phyloP scores from a whole-genome alignment of 2,888 invertebrate species.

The Eupithecia insigniata region DNA sequence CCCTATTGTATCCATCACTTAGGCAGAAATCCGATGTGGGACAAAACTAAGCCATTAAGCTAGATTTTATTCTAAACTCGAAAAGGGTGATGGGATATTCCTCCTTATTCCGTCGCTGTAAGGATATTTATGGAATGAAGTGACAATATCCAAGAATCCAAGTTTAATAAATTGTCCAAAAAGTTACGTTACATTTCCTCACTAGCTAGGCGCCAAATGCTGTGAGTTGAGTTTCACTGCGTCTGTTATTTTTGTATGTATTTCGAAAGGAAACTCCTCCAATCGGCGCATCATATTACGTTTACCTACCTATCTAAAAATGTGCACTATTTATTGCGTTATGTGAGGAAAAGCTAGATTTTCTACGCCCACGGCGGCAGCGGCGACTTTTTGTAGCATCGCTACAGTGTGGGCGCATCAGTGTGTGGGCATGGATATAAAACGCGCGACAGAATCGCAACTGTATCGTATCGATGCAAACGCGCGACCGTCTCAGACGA shows the following conservation, averaged over 20 bases:
- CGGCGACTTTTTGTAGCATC: too few species aligned
- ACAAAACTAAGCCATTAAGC: conserved; percentile 69
- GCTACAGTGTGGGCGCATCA: too few species aligned
- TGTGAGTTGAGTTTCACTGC: conserved; percentile 51
- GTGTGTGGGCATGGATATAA: too few species aligned
- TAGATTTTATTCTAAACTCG: conserved; percentile 69
- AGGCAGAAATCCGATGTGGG: conserved; percentile 39
- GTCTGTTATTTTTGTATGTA: conserved; percentile 64
- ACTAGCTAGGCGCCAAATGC: conserved; percentile 77
- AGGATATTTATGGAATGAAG: conserved; percentile 50
- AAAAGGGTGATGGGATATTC: conserved; percentile 45
- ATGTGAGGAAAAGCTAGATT: background rate
- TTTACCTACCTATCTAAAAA: background rate
- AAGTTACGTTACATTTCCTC: conserved; percentile 65
- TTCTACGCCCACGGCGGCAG: too few species aligned
- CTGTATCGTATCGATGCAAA: too few species aligned
- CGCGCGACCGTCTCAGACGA: too few species aligned
- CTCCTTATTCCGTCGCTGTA: conserved; percentile 44
- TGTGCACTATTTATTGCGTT: background rate
- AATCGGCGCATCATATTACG: background rate
- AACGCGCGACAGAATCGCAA: too few species aligned
- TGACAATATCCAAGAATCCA: conserved; percentile 63
- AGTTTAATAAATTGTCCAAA: conserved; percentile 75
- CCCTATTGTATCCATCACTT: conserved; percentile 45
- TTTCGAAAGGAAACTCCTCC: conserved; percentile 46